Evolutionary conservation across 2,113 vertebrate genomes (phyloP).

Genomic region (Anser cygnoides): DNA sequence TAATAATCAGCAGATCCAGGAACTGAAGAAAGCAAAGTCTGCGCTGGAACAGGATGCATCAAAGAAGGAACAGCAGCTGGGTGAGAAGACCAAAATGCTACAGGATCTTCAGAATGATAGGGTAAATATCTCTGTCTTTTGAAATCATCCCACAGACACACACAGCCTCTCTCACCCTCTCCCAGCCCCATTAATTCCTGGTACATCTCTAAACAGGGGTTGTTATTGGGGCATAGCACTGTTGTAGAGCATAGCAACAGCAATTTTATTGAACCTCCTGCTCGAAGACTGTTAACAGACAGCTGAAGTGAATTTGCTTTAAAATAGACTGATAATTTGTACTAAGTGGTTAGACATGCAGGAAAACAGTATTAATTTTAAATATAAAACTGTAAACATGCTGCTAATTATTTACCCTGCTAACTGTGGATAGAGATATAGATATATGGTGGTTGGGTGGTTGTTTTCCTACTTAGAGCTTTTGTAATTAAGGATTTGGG

Average conservation of each 20-base stretch:
- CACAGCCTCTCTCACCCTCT: neutral
- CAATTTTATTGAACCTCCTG: neutral
- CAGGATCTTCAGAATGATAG: conserved; percentile 85
- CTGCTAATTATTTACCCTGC: neutral
- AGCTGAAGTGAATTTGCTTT: neutral
- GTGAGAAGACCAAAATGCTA: conserved; percentile 80
- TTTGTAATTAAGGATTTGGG: neutral
- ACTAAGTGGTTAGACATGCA: neutral
- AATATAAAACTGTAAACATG: neutral
- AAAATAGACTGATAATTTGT: neutral
- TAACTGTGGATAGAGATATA: neutral
- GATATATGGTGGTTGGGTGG: neutral
- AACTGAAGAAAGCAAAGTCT: conserved; percentile 78
- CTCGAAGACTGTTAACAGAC: neutral
- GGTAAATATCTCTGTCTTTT: conserved; percentile 72
- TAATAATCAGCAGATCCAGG: conserved; percentile 85
- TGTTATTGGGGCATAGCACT: neutral
- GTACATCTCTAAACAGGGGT: neutral
- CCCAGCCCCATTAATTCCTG: neutral
- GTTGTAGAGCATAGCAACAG: neutral
- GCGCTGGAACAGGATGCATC: conserved; percentile 81
- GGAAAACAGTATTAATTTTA: neutral
- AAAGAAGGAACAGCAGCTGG: conserved; percentile 82
- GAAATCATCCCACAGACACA: neutral
- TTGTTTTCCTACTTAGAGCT: neutral